Conservation (phyloP, 2,113 vertebrate genomes). For the Phrynosoma blainvillii region DNA sequence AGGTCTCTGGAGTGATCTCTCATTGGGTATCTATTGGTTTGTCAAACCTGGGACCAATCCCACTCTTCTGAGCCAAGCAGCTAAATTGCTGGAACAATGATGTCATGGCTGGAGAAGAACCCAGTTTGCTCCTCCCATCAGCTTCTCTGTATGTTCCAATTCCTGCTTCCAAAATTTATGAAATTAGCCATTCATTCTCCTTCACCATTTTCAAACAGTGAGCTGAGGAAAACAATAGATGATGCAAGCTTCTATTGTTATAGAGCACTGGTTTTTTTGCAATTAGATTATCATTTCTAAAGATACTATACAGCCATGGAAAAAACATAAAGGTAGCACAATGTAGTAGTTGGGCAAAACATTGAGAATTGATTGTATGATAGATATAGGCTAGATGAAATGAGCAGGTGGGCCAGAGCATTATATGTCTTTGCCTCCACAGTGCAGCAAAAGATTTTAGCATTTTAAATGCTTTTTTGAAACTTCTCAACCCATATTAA, state of each 20-base stretch:
- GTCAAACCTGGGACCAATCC: neutral
- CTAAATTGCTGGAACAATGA: neutral
- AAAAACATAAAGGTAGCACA: neutral
- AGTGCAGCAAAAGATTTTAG: no score
- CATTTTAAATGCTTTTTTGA: no score
- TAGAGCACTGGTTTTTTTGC: neutral
- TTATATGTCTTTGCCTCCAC: no score
- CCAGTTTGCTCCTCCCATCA: neutral
- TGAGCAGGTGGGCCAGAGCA: no score
- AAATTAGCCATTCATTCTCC: neutral
- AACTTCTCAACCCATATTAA: no score
- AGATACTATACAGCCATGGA: neutral
- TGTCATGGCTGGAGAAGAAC: neutral
- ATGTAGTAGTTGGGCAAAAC: neutral
- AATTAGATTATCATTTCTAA: neutral
- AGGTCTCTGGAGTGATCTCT: neutral
- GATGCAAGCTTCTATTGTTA: accelerated
- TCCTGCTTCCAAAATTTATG: neutral
- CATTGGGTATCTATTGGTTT: neutral
- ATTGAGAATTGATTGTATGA: neutral
- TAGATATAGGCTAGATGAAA: no score
- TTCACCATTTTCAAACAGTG: neutral
- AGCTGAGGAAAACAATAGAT: neutral
- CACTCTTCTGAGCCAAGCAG: neutral
- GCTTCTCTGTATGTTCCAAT: neutral